Conservation (phyloP, 2,888 invertebrate species). For the Zhengitettix transpicula region DNA sequence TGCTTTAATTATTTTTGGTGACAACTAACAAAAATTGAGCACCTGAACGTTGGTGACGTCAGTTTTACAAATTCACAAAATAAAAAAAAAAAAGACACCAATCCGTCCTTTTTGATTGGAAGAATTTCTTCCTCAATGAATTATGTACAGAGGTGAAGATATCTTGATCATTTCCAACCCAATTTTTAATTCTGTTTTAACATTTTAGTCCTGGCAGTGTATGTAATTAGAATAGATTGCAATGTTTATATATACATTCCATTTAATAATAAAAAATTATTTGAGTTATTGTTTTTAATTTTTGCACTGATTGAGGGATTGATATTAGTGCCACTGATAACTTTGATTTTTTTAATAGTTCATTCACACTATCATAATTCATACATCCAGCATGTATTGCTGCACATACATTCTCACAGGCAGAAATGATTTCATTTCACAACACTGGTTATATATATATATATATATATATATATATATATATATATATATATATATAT, state of each 20-base stretch:
- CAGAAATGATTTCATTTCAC: neutral
- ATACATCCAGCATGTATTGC: neutral
- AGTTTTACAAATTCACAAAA: slow-evolving; percentile 12
- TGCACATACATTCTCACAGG: neutral
- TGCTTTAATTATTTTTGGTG: slow-evolving; percentile 8
- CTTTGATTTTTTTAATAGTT: neutral
- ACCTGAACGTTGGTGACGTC: slow-evolving; percentile 15
- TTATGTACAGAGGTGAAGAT: slow-evolving; percentile 12
- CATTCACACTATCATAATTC: neutral
- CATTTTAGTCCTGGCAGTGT: slow-evolving; percentile 14
- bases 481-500: neutral
- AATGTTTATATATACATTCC: slow-evolving; percentile 9
- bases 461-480: neutral
- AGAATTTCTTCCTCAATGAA: slow-evolving; percentile 5
- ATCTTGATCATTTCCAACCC: slow-evolving; percentile 3
- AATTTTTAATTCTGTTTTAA: neutral
- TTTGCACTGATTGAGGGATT: slow-evolving; percentile 9
- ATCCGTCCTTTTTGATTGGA: slow-evolving; percentile 12
- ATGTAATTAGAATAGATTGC: slow-evolving; percentile 14
- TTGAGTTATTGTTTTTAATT: slow-evolving; percentile 5
- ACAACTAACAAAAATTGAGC: slow-evolving; percentile 17
- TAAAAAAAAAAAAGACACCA: slow-evolving; percentile 10
- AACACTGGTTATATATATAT: neutral
- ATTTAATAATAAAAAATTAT: slow-evolving; percentile 5
- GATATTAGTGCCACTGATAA: slow-evolving; percentile 11